These are phyloP conservation scores for Eulemur albifrons DNA, from an alignment of 2,797 vertebrate species.

Conservation along the genomic window DNA sequence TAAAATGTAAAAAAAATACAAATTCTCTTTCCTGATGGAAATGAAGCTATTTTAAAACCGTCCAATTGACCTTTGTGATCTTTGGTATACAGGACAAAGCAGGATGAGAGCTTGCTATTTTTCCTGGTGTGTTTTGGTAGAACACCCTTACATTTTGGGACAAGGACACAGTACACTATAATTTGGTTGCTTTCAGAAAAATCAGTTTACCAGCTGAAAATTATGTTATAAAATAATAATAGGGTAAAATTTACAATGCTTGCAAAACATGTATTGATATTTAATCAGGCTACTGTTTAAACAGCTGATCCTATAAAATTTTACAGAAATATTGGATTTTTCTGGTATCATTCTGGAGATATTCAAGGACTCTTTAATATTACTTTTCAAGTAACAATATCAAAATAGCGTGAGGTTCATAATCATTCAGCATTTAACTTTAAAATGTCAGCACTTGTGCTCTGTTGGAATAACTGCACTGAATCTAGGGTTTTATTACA, in stretches of 20 bases:
- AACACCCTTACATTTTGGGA: slow-evolving; percentile 7
- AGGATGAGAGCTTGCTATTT: neutral
- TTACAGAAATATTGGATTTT: slow-evolving; percentile 69
- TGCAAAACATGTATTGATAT: slow-evolving; percentile 78
- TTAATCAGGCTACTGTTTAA: slow-evolving; percentile 77
- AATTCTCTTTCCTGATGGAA: slow-evolving; percentile 50
- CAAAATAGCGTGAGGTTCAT: slow-evolving; percentile 39
- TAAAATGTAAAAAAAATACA: neutral
- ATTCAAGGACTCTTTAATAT: slow-evolving; percentile 63
- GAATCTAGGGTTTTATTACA: neutral
- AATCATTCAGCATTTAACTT: slow-evolving; percentile 51
- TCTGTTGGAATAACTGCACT: slow-evolving; percentile 51
- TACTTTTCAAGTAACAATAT: slow-evolving; percentile 52
- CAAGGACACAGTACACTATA: slow-evolving; percentile 38
- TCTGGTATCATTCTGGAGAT: slow-evolving; percentile 53
- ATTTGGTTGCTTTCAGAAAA: slow-evolving; percentile 70
- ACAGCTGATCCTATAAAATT: slow-evolving; percentile 68
- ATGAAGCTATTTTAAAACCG: slow-evolving; percentile 68
- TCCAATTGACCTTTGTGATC: slow-evolving; percentile 19
- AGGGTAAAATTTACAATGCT: slow-evolving; percentile 67
- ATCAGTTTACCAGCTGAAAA: slow-evolving; percentile 63
- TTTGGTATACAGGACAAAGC: slow-evolving; percentile 40
- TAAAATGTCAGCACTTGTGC: slow-evolving; percentile 48
- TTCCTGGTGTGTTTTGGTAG: neutral
- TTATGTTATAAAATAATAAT: slow-evolving; percentile 64